Conservation (phyloP, 1,140 invertebrate genomes). For the Drosophila jambulina region DNA sequence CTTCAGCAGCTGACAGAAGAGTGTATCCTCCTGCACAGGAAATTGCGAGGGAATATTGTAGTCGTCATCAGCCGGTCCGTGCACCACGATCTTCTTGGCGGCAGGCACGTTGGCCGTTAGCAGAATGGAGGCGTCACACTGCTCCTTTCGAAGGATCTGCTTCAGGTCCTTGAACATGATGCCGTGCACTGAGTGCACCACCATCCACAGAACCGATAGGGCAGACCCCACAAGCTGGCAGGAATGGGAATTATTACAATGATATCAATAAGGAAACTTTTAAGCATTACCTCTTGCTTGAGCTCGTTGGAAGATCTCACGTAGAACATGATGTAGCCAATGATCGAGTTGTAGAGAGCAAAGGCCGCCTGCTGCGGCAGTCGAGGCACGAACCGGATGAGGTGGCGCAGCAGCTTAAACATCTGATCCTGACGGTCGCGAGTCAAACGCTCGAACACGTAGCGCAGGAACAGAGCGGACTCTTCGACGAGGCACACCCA, state of each 20-base stretch:
- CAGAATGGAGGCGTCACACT: conserved; percentile 98
- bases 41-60: conserved; percentile 99
- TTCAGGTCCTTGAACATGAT: conserved; percentile 99
- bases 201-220: conserved; percentile 98
- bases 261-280: background rate
- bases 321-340: conserved; percentile 99
- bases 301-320: conserved; percentile 97
- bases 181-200: conserved; percentile 98
- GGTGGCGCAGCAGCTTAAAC: conserved; percentile 96
- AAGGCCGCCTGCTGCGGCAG: conserved; percentile 99
- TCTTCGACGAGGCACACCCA: conserved; percentile 99
- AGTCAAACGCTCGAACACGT: conserved; percentile 98
- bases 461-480: conserved; percentile 97
- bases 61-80: conserved; percentile 91
- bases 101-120: conserved; percentile 99
- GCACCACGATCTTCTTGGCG: conserved; percentile 99
- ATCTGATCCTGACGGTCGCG: conserved; percentile 97
- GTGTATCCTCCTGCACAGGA: conserved; percentile 99
- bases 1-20: conserved; percentile 97
- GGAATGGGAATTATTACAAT: too few species aligned
- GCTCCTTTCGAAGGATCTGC: conserved; percentile 99
- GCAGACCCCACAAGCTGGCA: conserved; percentile 93
- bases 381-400: conserved; percentile 96
- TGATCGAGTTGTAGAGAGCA: conserved; percentile 99
- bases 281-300: conserved; percentile 90